Percentiles rank a stretch among this genome's conserved stretches.
Conservation (phyloP, 2,113 vertebrate genomes). For the Gadus macrocephalus region DNA sequence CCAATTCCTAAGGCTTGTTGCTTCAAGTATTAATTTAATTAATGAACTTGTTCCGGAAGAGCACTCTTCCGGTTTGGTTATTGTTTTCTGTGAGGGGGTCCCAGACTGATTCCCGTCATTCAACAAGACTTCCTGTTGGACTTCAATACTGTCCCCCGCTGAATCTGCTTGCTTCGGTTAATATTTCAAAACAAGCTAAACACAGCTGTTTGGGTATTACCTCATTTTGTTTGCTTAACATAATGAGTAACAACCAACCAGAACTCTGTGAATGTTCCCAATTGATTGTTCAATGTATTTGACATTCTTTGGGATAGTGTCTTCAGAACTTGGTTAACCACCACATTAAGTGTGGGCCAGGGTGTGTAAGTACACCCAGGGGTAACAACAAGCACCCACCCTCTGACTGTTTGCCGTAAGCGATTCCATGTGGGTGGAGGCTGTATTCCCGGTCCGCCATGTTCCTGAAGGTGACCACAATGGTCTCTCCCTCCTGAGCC, state of each 20-base stretch:
- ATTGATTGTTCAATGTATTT: neutral
- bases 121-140: constrained; percentile 47
- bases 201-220: constrained; percentile 55
- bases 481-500: constrained; percentile 83
- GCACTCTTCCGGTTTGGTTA: neutral
- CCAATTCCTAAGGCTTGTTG: constrained; percentile 7
- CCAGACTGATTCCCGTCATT: constrained; percentile 28
- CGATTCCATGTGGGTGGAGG: constrained; percentile 88
- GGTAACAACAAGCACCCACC: constrained; percentile 32
- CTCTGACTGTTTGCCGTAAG: constrained; percentile 84
- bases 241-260: constrained; percentile 30
- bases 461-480: constrained; percentile 89
- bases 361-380: no score
- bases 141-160: constrained; percentile 57
- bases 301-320: neutral
- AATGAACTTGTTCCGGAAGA: constrained; percentile 13
- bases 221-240: constrained; percentile 47
- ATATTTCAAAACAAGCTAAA: no score
- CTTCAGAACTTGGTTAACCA: constrained; percentile 13
- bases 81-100: neutral
- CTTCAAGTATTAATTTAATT: constrained; percentile 8
- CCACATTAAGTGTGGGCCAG: no score
- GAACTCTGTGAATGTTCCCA: no score
- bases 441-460: constrained; percentile 79
- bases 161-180: constrained; percentile 27